Evolutionary conservation across 2,888 invertebrate genomes (phyloP).

Genomic region (Notodonta dromedarius): DNA sequence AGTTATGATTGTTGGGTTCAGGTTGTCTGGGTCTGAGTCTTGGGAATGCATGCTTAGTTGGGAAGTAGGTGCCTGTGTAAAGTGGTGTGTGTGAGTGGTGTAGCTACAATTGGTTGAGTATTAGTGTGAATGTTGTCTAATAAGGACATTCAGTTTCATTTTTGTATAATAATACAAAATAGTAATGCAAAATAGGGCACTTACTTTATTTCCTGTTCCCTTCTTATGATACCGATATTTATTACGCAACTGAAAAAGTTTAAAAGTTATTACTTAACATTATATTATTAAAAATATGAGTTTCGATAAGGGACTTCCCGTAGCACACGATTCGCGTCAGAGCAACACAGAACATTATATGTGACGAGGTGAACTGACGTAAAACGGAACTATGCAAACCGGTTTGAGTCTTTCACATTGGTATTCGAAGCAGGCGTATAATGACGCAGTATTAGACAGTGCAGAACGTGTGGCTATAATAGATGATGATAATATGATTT

Average conservation of each 20-base stretch:
- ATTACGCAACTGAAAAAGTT: no score
- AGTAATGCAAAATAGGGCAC: neutral
- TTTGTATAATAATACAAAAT: no score
- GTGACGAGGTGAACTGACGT: conserved; percentile 29
- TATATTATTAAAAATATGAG: neutral
- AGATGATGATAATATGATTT: conserved; percentile 3
- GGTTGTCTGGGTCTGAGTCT: no score
- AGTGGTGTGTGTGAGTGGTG: neutral
- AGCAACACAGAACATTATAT: conserved; percentile 15
- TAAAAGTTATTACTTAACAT: neutral
- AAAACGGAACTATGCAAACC: conserved; percentile 40
- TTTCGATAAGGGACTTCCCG: conserved; percentile 31
- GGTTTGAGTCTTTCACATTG: conserved; percentile 32
- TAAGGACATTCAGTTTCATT: no score
- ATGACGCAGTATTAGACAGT: conserved; percentile 27
- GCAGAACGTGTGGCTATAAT: conserved; percentile 1
- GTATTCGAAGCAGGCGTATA: conserved; percentile 29
- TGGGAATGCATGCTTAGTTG: no score
- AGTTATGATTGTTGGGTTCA: no score
- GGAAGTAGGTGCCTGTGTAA: no score
- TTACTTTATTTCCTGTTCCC: neutral
- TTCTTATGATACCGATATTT: no score
- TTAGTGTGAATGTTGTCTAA: no score
- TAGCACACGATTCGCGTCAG: conserved; percentile 14
- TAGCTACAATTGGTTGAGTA: no score